phyloP scores from a whole-genome alignment of 2,888 invertebrate species.

The Athalia rosae region DNA sequence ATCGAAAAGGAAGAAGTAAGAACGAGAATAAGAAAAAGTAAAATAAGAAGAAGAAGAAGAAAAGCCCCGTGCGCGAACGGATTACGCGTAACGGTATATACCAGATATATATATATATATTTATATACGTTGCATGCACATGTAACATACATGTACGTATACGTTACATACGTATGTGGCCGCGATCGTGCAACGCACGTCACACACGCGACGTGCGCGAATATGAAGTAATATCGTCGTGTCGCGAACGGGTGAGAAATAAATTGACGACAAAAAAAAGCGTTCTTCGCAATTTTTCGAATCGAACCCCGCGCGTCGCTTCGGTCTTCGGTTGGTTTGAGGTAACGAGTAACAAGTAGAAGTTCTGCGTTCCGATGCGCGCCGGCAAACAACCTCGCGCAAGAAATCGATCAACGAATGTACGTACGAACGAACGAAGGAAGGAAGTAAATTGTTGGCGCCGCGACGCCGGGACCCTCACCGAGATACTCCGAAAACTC shows the following conservation, averaged over 20 bases:
- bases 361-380: conserved; percentile 3
- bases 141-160: neutral
- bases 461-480: neutral
- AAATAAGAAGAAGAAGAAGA: conserved; percentile 36
- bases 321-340: neutral
- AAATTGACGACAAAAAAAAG: neutral
- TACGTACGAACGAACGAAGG: neutral
- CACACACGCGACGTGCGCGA: neutral
- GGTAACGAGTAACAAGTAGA: neutral
- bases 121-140: neutral
- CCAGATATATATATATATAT: conserved; percentile 11
- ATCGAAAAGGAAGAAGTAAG: conserved; percentile 39
- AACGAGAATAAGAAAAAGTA: conserved; percentile 25
- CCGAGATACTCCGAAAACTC: no score
- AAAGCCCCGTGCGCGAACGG: conserved; percentile 41
- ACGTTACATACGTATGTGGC: neutral
- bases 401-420: neutral
- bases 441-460: neutral
- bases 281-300: no score
- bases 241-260: neutral
- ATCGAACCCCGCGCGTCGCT: no score
- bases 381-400: neutral
- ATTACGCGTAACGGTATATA: conserved; percentile 35
- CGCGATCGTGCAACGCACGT: neutral
- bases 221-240: neutral